These are phyloP conservation scores for Gila orcuttii DNA, from an alignment of 2,113 vertebrate species.

Conservation along the genomic window DNA sequence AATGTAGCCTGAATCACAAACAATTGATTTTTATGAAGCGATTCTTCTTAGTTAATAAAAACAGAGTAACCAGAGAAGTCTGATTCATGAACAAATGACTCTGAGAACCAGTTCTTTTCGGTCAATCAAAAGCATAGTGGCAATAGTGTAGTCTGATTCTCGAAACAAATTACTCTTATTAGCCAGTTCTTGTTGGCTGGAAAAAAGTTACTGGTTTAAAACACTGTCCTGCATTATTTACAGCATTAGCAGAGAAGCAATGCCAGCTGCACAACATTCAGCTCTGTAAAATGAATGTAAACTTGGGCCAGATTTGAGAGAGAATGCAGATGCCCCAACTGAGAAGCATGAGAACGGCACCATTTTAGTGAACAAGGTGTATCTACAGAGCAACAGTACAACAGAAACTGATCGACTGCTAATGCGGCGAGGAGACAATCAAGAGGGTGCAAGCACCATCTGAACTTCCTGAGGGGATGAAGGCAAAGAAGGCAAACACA, in stretches of 20 bases:
- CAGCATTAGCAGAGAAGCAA: neutral
- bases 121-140: neutral
- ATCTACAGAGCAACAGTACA: neutral
- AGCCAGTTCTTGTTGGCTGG: neutral
- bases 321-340: neutral
- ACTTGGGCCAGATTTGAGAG: neutral
- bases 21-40: neutral
- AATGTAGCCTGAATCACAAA: neutral
- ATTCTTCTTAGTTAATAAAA: neutral
- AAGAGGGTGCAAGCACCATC: neutral
- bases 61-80: neutral
- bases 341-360: neutral
- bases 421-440: neutral
- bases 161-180: neutral
- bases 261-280: neutral
- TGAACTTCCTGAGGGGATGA: constrained; percentile 7
- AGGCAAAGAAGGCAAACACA: neutral
- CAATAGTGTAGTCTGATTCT: neutral
- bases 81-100: neutral
- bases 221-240: neutral
- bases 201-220: neutral
- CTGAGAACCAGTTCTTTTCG: neutral
- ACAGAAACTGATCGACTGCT: constrained; percentile 20
- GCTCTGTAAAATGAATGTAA: neutral
- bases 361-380: neutral